A percentile compares a stretch with the other conserved stretches of the same genome.
phyloP scores from a whole-genome alignment of 1,140 invertebrate species.

The Caenorhabditis elegans region WBcel235 BX284606.5:9816501-9817000 shows the following conservation, averaged over 20 bases:
- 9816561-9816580: background rate
- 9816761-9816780: background rate
- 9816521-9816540: background rate
- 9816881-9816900: constrained; percentile 16
- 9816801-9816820: background rate
- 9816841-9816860: background rate
- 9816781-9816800: background rate
- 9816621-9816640: constrained; percentile 18
- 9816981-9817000: too few relatives aligned
- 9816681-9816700: constrained; percentile 25
- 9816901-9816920: constrained; percentile 35
- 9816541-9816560: background rate
- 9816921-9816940: constrained; percentile 22
- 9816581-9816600: constrained; percentile 41
- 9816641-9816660: constrained; percentile 31
- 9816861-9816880: background rate
- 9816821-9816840: background rate
- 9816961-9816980: constrained; percentile 21
- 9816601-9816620: constrained; percentile 20
- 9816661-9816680: constrained; percentile 28
- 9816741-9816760: background rate
- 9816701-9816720: constrained; percentile 8
- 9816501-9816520: background rate
- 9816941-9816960: constrained; percentile 37
- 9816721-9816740: constrained; percentile 24